A percentile compares a stretch with the other conserved stretches of the same genome.
Evolutionary conservation across 2,888 invertebrate genomes (phyloP).

Genomic region (Copidosoma aretas): DNA sequence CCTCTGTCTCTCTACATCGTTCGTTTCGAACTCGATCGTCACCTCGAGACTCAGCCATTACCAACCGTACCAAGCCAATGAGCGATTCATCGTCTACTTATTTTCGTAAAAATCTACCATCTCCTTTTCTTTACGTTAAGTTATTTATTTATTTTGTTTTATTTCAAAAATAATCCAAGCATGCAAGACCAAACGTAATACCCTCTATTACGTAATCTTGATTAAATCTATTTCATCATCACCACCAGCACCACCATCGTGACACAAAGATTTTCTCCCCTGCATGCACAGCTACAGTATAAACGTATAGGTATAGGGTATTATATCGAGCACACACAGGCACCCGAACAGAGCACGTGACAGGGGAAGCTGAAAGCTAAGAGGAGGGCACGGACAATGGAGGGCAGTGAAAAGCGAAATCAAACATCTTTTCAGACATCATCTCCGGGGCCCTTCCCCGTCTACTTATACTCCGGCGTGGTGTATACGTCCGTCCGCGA

Average conservation of each 20-base stretch:
- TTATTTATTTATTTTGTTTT: too few relatives aligned
- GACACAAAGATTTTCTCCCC: background rate
- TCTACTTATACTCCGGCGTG: background rate
- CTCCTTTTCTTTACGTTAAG: too few relatives aligned
- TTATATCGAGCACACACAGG: background rate
- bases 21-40: too few relatives aligned
- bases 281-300: conserved; percentile 7
- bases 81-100: too few relatives aligned
- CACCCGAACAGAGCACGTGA: background rate
- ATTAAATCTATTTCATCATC: conserved; percentile 9
- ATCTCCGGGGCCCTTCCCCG: conserved; percentile 14
- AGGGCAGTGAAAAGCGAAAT: conserved; percentile 36
- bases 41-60: too few relatives aligned
- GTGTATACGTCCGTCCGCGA: conserved; percentile 25
- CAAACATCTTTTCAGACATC: conserved; percentile 36
- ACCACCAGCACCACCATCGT: background rate
- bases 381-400: conserved; percentile 7
- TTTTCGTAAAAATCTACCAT: too few relatives aligned
- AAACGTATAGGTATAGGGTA: too few relatives aligned
- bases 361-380: conserved; percentile 5
- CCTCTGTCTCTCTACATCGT: too few relatives aligned
- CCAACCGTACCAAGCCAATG: too few relatives aligned
- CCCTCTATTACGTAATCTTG: background rate
- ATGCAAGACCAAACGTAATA: too few relatives aligned
- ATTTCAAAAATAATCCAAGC: too few relatives aligned